A percentile compares a stretch with the other conserved stretches of the same genome.
phyloP scores from a whole-genome alignment of 2,888 invertebrate genomes.

The Drosophila maculinotata region DNA sequence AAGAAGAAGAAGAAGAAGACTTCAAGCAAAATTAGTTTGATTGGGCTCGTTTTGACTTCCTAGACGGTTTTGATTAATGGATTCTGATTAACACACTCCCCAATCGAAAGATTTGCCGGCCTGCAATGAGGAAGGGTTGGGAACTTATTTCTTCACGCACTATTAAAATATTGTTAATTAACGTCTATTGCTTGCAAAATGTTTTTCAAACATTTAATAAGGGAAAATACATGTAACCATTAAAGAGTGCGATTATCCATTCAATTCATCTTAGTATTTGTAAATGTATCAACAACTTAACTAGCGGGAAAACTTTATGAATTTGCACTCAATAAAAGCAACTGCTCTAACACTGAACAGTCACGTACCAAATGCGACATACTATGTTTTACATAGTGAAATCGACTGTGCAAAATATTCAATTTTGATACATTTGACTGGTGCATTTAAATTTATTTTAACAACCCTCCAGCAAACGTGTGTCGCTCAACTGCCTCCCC shows the following conservation, averaged over 20 bases:
- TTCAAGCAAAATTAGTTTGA: too few species aligned
- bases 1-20: too few species aligned
- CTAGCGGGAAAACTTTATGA: conserved; percentile 11
- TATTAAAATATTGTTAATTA: too few species aligned
- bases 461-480: conserved; percentile 56
- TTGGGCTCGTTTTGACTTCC: too few species aligned
- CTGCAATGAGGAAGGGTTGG: too few species aligned
- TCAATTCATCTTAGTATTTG: neutral
- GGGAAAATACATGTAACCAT: neutral
- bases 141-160: too few species aligned
- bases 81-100: too few species aligned
- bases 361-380: conserved; percentile 61
- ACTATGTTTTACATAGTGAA: conserved; percentile 17
- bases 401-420: conserved; percentile 51
- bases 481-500: conserved; percentile 30
- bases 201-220: too few species aligned
- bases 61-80: too few species aligned
- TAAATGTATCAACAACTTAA: conserved; percentile 29
- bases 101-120: too few species aligned
- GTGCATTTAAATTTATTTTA: conserved; percentile 69
- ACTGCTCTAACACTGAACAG: conserved; percentile 55
- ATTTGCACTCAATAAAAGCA: conserved; percentile 34
- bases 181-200: too few species aligned
- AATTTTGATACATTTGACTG: conserved; percentile 69
- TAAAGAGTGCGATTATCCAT: neutral